phyloP scores from a whole-genome alignment of 2,113 vertebrate species.

The Xiphorhynchus elegans region DNA sequence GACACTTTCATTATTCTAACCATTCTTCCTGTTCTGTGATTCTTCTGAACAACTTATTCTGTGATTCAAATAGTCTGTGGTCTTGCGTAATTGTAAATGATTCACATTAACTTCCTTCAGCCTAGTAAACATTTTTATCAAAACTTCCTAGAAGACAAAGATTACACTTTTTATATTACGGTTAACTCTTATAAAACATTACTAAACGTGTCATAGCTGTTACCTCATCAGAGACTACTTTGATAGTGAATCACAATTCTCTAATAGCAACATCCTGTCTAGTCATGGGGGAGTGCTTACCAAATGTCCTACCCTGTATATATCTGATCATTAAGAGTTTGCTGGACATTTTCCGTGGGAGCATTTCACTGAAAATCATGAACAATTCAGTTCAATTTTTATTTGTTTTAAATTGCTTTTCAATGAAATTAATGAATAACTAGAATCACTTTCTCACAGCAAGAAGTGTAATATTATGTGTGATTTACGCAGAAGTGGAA shows the following conservation, averaged over 20 bases:
- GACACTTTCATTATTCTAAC: not conserved
- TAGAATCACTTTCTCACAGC: not conserved
- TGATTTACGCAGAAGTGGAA: not conserved
- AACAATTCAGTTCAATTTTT: not conserved
- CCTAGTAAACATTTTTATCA: not conserved
- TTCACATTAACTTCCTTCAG: not conserved
- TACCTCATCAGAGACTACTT: slow-evolving; percentile 21
- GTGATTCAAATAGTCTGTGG: not conserved
- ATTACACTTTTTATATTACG: not conserved
- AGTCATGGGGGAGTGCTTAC: slow-evolving; percentile 6
- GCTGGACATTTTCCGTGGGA: not conserved
- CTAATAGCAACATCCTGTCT: slow-evolving; percentile 18
- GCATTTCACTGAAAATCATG: not conserved
- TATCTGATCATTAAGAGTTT: not conserved
- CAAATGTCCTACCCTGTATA: not conserved
- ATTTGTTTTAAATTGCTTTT: not conserved
- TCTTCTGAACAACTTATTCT: not conserved
- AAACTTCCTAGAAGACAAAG: not conserved
- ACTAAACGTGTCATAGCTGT: not conserved
- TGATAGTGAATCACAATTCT: slow-evolving; percentile 15
- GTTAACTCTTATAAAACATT: not conserved
- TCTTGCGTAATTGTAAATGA: not conserved
- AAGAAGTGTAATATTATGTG: not conserved
- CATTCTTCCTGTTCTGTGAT: not conserved
- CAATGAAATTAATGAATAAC: not conserved